These are phyloP conservation scores for Pseudomugil gertrudae DNA, from an alignment of 2,797 vertebrate species.

Conservation along the genomic window DNA sequence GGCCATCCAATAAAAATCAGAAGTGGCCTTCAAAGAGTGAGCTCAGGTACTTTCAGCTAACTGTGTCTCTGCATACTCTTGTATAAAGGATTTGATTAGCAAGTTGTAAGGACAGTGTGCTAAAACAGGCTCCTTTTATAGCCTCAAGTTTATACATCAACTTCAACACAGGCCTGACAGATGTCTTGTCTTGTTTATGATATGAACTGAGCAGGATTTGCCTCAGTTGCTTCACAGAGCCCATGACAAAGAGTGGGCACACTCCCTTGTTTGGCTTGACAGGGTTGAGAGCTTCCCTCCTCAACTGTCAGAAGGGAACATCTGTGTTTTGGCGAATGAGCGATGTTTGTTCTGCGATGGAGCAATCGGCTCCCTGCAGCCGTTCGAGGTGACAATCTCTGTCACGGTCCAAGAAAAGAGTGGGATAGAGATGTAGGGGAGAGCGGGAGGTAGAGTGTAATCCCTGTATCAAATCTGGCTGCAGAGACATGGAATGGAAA, in stretches of 20 bases:
- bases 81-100: slow-evolving; percentile 59
- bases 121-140: slow-evolving; percentile 44
- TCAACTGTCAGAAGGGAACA: slow-evolving; percentile 71
- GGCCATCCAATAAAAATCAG: slow-evolving; percentile 48
- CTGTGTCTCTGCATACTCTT: slow-evolving; percentile 30
- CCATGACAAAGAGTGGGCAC: slow-evolving; percentile 60
- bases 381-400: slow-evolving; percentile 70
- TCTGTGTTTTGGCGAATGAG: slow-evolving; percentile 70
- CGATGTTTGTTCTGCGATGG: slow-evolving; percentile 58
- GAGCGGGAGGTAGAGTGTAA: slow-evolving; percentile 44
- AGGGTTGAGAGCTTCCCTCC: slow-evolving; percentile 66
- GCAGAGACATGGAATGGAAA: slow-evolving; percentile 50
- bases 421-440: slow-evolving; percentile 55
- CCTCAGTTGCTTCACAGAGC: slow-evolving; percentile 52
- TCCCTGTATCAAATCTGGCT: slow-evolving; percentile 73
- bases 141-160: slow-evolving; percentile 48
- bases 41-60: slow-evolving; percentile 13
- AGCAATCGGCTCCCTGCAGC: slow-evolving; percentile 70
- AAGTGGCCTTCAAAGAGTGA: slow-evolving; percentile 36
- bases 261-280: slow-evolving; percentile 69
- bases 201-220: slow-evolving; percentile 58
- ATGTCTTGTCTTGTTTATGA: slow-evolving; percentile 65
- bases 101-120: slow-evolving; percentile 45
- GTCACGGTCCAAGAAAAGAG: slow-evolving; percentile 69
- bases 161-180: slow-evolving; percentile 54